Evolutionary conservation across 2,888 invertebrate species (phyloP), one percentile per base, ranked within the genome.

Genomic region (Epistrophella euchroma): DNA sequence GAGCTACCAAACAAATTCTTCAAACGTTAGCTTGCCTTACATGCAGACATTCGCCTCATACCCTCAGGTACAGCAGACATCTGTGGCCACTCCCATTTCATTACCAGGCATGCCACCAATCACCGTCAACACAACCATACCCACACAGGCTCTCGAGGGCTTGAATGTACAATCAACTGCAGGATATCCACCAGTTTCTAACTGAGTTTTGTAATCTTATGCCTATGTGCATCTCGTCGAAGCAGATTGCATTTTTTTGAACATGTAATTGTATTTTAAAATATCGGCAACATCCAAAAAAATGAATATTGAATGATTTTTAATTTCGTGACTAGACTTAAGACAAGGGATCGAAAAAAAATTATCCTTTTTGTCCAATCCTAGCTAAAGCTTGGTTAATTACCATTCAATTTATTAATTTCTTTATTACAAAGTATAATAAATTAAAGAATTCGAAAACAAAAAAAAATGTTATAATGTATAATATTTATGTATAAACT

Each of bases 31-130:
- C 88, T 15, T 90, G 88, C 88, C 88, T 81, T 70, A 87, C 80
- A 88, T 81, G 90, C 92, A 91, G 80, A 92, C 92, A 10, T 91
- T 91, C 79, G 90, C 91, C 17, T 91, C 92, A 37, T 92, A 92
- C 89, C 92, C 92, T n/a, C 92, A 92, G 88, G 91, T 91, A 37
- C 92, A 92, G 70, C 89, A 92, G 13, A 89, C 93, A 37, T 93
- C 94, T 1, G 94, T 96, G 17, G 94, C 95, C 37, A 96, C 96
- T 0, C 96, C 96, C 0, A 94, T 96, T 56, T 94, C 95, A 15
- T 92, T 96, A 88, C 96, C 96, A 2, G 96, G 96, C 43, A 95
- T 96, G 96, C 96, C 96, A 22, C 96, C 96, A 13, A 95, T 96
- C 87, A 96, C 96, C 19, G 96, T 96, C 15, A 96, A 95, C 89